Percentiles rank a stretch among this genome's conserved stretches.
Evolutionary conservation across 2,113 vertebrate species (phyloP).

Genomic region (Lepus europaeus): DNA sequence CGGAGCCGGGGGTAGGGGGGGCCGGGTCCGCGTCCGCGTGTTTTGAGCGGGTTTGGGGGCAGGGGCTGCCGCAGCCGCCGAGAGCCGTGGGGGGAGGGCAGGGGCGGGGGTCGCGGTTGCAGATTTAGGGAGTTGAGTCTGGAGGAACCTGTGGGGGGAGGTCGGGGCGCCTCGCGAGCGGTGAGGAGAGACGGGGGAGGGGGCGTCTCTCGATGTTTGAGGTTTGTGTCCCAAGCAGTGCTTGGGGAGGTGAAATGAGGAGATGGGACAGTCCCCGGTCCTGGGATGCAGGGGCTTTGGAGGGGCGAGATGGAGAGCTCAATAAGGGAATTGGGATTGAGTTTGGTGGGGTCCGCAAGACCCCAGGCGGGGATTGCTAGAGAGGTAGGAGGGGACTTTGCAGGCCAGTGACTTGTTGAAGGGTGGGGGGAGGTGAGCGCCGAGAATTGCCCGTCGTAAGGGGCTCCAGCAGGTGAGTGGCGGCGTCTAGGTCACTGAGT

Average conservation of each 20-base stretch:
- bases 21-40: slow-evolving; percentile 66
- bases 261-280: neutral
- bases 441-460: neutral
- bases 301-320: slow-evolving; percentile 9
- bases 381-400: slow-evolving; percentile 37
- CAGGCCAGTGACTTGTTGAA: slow-evolving; percentile 80
- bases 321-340: neutral
- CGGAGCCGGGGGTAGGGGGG: neutral
- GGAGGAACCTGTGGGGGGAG: slow-evolving; percentile 51
- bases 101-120: slow-evolving; percentile 37
- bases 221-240: slow-evolving; percentile 57
- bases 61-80: neutral
- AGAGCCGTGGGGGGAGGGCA: neutral
- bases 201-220: slow-evolving; percentile 35
- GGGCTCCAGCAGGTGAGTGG: slow-evolving; percentile 75
- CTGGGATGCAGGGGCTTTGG: slow-evolving; percentile 6
- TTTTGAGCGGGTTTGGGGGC: slow-evolving; percentile 55
- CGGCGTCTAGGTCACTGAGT: slow-evolving; percentile 63
- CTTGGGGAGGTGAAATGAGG: slow-evolving; percentile 26
- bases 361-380: neutral
- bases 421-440: slow-evolving; percentile 49
- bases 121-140: slow-evolving; percentile 37
- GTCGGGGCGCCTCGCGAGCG: neutral
- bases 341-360: slow-evolving; percentile 49
- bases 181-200: neutral